Evolutionary conservation across 92 coral and sea anemone genomes (phyloP).

Genomic region (Meandrina meandrites): DNA sequence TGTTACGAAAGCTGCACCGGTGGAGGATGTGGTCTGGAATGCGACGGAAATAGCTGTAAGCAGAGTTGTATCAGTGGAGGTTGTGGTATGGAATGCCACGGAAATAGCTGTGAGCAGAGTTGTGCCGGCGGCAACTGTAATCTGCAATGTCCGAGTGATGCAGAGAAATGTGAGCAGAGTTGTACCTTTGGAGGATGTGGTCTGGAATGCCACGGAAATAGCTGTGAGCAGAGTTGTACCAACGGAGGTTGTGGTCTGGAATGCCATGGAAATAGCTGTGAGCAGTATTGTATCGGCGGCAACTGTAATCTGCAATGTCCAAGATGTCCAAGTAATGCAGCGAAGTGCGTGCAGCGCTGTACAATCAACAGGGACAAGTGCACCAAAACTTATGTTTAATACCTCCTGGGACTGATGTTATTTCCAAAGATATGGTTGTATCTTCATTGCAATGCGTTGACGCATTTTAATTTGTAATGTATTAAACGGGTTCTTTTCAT

Average conservation of each 20-base stretch:
- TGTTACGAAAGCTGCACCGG: constrained; percentile 27
- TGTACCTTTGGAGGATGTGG: constrained; percentile 4
- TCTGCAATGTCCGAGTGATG: constrained; percentile 1
- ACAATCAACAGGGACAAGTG: constrained; percentile 30
- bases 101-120: constrained; percentile 19
- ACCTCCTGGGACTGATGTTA: neutral
- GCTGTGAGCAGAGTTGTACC: constrained; percentile 15
- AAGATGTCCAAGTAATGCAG: constrained; percentile 18
- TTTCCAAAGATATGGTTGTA: neutral
- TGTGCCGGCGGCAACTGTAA: constrained; percentile 33
- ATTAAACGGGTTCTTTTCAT: too few species aligned
- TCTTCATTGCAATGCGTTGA: too few species aligned
- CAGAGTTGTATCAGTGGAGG: constrained; percentile 27
- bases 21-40: constrained; percentile 38
- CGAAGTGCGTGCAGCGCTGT: constrained; percentile 21
- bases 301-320: constrained; percentile 20
- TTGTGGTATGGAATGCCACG: constrained; percentile 18
- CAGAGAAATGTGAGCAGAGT: constrained; percentile 2
- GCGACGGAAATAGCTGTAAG: constrained; percentile 21
- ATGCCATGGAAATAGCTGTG: constrained; percentile 24
- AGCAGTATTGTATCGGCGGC: constrained; percentile 22
- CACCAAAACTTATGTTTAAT: neutral
- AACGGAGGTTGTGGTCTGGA: constrained; percentile 33
- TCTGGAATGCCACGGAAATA: constrained; percentile 23
- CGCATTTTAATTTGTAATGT: too few species aligned